Evolutionary conservation across 1,140 invertebrate genomes (phyloP), one percentile per base, ranked within the genome.

Genomic region (Diorhabda sublineata): DNA sequence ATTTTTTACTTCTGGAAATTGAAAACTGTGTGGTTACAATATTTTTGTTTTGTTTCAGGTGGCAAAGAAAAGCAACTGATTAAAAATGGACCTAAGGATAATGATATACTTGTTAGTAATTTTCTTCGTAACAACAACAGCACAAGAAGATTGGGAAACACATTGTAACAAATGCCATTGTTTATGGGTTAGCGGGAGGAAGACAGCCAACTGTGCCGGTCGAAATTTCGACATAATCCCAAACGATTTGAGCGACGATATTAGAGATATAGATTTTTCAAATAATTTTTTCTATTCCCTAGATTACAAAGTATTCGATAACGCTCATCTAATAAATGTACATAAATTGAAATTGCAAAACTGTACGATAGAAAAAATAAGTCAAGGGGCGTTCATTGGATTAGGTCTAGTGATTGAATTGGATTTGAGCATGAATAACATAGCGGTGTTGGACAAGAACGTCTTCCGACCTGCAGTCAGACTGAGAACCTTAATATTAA

Each of bases 341-440:
- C 94, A 96, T 75, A 93, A 92, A 77, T 81, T 96, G 3, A 86
- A 88, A 66, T 75, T 95, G 58, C 85, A 83, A 69, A 88, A 91
- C 72, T 93, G 92, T 77, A 86, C 87, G 65, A 86, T 96, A 5
- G 82, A 87, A 68, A 82, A 84, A 4, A 84, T 96, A 5, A 84
- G 92, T 71, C 85, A 86, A 42, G 86, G 88, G 66, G 91, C 92
- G 0, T 91, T 96, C 74, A 87, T 85, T 66, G 88, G 88, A 2
- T 83, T 96, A 11, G 85, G 85, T 59, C 90, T 94, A 67, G 84
- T 96, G 58, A 92, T 95, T 45, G 92, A 96, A 80, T 82, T 97
- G 45, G 92, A 97, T 78, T 81, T 96, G 59, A 92, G 92, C 1
- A 84, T 85, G 68, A 97, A 97, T 77, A 83, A 84, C 2, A 87